Percentiles rank a stretch among this genome's conserved stretches.
Evolutionary conservation across 2,113 vertebrate genomes (phyloP).

Genomic region (Clarias gariepinus): DNA sequence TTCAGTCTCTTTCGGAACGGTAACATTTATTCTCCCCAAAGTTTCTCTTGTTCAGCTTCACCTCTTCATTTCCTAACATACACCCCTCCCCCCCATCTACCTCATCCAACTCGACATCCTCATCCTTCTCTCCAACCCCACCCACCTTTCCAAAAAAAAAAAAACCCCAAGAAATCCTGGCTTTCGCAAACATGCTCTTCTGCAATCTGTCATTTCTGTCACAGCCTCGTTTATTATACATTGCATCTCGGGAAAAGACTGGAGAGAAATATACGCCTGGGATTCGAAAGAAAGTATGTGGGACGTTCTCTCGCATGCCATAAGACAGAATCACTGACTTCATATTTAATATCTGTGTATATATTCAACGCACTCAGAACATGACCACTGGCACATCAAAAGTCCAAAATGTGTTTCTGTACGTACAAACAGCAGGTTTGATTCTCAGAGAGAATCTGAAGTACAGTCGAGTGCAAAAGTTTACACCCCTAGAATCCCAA

Average conservation of each 20-base stretch:
- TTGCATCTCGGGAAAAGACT: slow-evolving; percentile 17
- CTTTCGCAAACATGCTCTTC: slow-evolving; percentile 27
- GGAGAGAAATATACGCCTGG: background rate
- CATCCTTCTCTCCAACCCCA: slow-evolving; percentile 14
- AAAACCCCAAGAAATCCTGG: background rate
- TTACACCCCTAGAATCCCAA: background rate
- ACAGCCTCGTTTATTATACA: slow-evolving; percentile 48
- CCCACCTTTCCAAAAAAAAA: background rate
- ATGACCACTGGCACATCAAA: background rate
- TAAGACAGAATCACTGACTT: slow-evolving; percentile 22
- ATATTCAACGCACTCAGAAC: background rate
- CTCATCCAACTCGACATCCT: slow-evolving; percentile 8
- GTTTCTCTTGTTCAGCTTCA: slow-evolving; percentile 59
- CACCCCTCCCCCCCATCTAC: background rate
- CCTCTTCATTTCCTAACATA: slow-evolving; percentile 55
- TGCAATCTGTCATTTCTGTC: slow-evolving; percentile 54
- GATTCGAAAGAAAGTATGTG: slow-evolving; percentile 23
- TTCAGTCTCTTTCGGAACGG: slow-evolving; percentile 69
- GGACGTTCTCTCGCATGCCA: slow-evolving; percentile 21
- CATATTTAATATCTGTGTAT: slow-evolving; percentile 9
- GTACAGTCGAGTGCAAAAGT: background rate
- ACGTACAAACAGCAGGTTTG: background rate
- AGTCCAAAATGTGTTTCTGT: background rate
- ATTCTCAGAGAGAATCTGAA: background rate
- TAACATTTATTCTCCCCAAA: slow-evolving; percentile 71